phyloP scores from a whole-genome alignment of 92 coral and sea anemone genomes.

The Paragorgia papillata region DNA sequence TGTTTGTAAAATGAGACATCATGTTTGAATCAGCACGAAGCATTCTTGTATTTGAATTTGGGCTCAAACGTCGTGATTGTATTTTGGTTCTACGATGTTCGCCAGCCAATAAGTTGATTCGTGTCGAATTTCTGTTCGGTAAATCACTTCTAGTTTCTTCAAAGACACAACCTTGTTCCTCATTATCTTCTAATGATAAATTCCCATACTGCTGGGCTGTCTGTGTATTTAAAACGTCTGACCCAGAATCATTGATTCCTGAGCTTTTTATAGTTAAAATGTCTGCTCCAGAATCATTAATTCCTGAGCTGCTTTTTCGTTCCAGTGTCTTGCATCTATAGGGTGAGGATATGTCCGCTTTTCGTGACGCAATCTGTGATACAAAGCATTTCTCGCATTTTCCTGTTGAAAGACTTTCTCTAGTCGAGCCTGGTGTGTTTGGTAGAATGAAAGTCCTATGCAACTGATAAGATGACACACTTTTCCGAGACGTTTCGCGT shows the following conservation, averaged over 20 bases:
- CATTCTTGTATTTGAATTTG: no score
- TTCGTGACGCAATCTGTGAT: not conserved
- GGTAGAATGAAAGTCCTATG: constrained; percentile 2
- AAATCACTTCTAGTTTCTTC: not conserved
- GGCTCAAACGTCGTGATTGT: not conserved
- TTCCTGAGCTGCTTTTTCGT: no score
- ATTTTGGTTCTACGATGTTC: not conserved
- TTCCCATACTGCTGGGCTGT: not conserved
- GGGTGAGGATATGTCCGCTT: no score
- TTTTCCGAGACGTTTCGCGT: constrained; percentile 10
- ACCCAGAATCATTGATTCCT: not conserved
- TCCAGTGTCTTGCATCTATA: no score
- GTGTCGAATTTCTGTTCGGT: not conserved
- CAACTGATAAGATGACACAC: constrained; percentile 21
- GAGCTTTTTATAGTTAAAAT: not conserved
- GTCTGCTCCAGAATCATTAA: not conserved
- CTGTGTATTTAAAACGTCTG: not conserved
- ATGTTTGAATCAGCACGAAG: not conserved
- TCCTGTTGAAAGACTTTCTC: constrained; percentile 11
- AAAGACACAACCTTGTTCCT: not conserved
- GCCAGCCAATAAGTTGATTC: not conserved
- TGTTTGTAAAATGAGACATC: not conserved
- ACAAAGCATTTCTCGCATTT: constrained; percentile 18
- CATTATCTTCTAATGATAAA: not conserved
- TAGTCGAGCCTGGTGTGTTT: constrained; percentile 13